Conservation (phyloP, 2,888 invertebrate genomes). For the Dryocosmus kuriphilus region DNA sequence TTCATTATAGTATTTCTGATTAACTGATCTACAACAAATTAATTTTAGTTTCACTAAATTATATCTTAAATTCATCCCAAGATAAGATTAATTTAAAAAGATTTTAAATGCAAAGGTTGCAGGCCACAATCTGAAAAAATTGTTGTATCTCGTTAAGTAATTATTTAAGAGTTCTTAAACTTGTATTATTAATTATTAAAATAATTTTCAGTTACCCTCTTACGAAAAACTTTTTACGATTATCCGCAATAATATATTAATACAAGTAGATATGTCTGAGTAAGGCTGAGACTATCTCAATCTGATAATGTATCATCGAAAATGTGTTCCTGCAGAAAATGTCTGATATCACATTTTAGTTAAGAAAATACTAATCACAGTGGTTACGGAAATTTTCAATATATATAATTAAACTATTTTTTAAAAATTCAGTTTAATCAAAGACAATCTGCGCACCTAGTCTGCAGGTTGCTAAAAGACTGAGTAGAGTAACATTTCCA, state of each 20-base stretch:
- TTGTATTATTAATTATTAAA: neutral
- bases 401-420: neutral
- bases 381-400: no score
- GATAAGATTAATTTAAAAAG: neutral
- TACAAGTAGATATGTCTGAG: neutral
- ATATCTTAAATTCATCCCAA: slow-evolving; percentile 84
- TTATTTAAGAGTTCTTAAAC: neutral
- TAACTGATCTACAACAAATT: slow-evolving; percentile 75
- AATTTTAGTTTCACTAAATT: neutral
- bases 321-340: neutral
- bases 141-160: neutral
- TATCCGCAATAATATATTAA: neutral
- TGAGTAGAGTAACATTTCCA: neutral
- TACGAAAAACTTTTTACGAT: neutral
- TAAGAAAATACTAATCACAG: no score
- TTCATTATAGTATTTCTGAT: neutral
- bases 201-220: neutral
- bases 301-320: neutral
- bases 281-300: neutral
- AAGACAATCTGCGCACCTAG: neutral
- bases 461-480: neutral
- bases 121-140: neutral
- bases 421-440: neutral
- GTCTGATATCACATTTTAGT: neutral
- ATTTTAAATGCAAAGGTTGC: neutral